Conservation (phyloP, 1,140 invertebrate species). For the Phymastichus coffea region DNA sequence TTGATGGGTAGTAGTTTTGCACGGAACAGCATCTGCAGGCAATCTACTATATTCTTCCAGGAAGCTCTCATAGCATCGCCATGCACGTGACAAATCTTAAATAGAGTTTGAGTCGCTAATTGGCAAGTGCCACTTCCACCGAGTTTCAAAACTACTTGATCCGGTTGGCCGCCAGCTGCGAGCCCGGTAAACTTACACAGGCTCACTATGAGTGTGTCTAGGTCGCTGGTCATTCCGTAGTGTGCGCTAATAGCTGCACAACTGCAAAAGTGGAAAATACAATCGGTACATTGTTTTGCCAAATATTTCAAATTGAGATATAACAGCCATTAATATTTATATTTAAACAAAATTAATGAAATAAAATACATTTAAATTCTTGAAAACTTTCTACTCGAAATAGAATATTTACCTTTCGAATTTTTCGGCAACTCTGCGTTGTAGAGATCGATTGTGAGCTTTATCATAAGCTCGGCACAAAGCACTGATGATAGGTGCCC, state of each 20-base stretch:
- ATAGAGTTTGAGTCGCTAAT: constrained; percentile 78
- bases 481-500: constrained; percentile 89
- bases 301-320: no score
- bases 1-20: constrained; percentile 83
- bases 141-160: constrained; percentile 64
- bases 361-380: no score
- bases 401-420: constrained; percentile 41
- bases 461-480: constrained; percentile 97
- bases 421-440: constrained; percentile 61
- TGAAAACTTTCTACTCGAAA: not conserved
- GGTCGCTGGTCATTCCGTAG: constrained; percentile 83
- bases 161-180: constrained; percentile 51
- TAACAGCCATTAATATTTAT: no score
- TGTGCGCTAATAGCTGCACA: constrained; percentile 90
- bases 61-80: constrained; percentile 90
- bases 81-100: constrained; percentile 84
- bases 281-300: no score
- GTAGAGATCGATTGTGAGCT: constrained; percentile 70
- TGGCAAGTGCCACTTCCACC: constrained; percentile 81
- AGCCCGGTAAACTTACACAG: constrained; percentile 92
- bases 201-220: constrained; percentile 92
- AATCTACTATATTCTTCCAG: constrained; percentile 95
- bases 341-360: no score
- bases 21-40: constrained; percentile 83
- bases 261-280: constrained; percentile 61